phyloP scores from a whole-genome alignment of 1,140 invertebrate species.

The Sipha flava region DNA sequence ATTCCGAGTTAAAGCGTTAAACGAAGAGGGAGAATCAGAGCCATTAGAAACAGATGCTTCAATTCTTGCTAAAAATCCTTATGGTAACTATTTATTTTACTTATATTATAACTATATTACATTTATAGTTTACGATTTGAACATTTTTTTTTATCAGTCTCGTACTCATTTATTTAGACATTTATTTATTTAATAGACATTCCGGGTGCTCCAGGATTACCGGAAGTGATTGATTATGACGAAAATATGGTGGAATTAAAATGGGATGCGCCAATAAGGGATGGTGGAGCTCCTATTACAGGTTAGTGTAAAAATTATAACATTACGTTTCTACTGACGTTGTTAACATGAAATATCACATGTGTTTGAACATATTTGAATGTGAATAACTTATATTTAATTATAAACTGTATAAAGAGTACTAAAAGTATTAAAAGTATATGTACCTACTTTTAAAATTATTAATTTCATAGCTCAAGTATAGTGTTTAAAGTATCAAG shows the following conservation, averaged over 20 bases:
- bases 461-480: too few relatives aligned
- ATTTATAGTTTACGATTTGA: too few relatives aligned
- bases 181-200: slow-evolving; percentile 51
- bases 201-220: slow-evolving; percentile 79
- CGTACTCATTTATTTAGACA: not conserved
- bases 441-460: too few relatives aligned
- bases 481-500: too few relatives aligned
- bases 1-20: slow-evolving; percentile 88
- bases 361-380: too few relatives aligned
- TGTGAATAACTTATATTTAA: too few relatives aligned
- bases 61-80: slow-evolving; percentile 92
- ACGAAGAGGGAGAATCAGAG: slow-evolving; percentile 92
- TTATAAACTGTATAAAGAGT: too few relatives aligned
- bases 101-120: not conserved
- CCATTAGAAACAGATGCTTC: slow-evolving; percentile 78
- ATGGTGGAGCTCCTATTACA: slow-evolving; percentile 93
- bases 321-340: too few relatives aligned
- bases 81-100: slow-evolving; percentile 52
- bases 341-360: too few relatives aligned
- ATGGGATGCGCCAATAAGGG: slow-evolving; percentile 90
- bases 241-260: slow-evolving; percentile 86
- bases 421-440: too few relatives aligned
- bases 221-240: slow-evolving; percentile 88
- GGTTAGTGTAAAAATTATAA: slow-evolving; percentile 41
- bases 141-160: too few relatives aligned